Evolutionary conservation across 2,113 vertebrate genomes (phyloP).

Genomic region (sheep (Ovis aries)): ARS-UI_Ramb_v3.0 NC_056080.1:121876001-121876500

Average conservation of each 20-base stretch:
- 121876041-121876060: background rate
- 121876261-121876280: background rate
- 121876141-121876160: background rate
- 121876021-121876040: background rate
- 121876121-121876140: background rate
- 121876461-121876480: background rate
- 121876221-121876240: background rate
- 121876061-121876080: background rate
- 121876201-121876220: background rate
- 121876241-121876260: background rate
- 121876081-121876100: background rate
- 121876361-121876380: background rate
- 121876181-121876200: background rate
- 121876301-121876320: background rate
- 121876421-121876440: background rate
- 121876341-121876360: background rate
- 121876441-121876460: conserved; percentile 20
- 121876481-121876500: background rate
- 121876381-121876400: background rate
- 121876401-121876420: background rate
- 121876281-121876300: conserved; percentile 2
- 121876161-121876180: background rate
- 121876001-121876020: background rate
- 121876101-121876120: conserved; percentile 1
- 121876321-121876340: conserved; percentile 14